Base-by-base conservation (phyloP, 2,888 invertebrate species). In the Cephus pygmeus region DNA sequence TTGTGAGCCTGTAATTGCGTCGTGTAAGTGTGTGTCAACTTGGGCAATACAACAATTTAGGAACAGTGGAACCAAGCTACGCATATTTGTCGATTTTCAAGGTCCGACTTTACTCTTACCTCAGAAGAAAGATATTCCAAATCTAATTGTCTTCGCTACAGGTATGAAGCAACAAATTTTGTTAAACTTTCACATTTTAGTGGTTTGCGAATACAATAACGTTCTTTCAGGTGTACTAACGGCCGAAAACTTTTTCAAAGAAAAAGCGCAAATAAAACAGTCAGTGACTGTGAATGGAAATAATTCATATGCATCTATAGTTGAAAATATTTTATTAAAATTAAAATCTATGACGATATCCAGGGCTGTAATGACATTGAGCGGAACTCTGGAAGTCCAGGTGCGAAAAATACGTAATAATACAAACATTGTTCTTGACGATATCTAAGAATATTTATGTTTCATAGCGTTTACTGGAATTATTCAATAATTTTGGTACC, bases 241-340 rank as follows among this genome's bases (percentile, higher is more conserved):
- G 11, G 94, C 97, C 34, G 96, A 96, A 89, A 97, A 97, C 89
- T 96, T 96, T 92, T 96, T 97, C 92, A 95, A 95, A 86, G 93
- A 93, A 80, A 88, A 93, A 73, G 83, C 88, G 82, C 77, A 91
- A 87, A n/a, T 92, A 88, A 76, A 91, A 86, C n/a, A 88, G 82
- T 79, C 91, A 89, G 76, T 92, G 92, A 78, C 0, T 91, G 92
- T 35, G 92, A 92, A 77, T 88, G 87, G 77, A 79, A 87, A 6
- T 80, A 82, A n/a, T 69, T 78, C 69, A n/a, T 78, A 76, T 91
- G 88, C 40, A 69, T 83, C 83, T 69, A 92, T 94, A 34, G 93
- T 95, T 23, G 96, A 96, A 90, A 96, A 96, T 86, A 94, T 96
- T 80, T 91, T 96, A 75, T 90, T 96, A 68, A 95, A 95, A 87